Conservation (phyloP, 2,113 vertebrate genomes). For the Leiothrix lutea region DNA sequence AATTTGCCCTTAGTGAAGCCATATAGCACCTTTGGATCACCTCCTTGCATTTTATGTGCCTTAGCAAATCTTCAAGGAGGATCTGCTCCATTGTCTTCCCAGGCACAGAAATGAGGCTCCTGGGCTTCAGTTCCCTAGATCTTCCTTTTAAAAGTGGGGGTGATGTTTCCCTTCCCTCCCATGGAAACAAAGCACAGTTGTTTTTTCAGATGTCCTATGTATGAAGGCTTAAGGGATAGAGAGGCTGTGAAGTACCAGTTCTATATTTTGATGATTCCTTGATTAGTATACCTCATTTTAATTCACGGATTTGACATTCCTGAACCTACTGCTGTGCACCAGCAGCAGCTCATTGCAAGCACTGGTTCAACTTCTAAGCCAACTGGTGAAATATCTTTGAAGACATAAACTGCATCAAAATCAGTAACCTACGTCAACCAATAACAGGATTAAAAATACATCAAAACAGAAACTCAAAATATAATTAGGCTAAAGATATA, state of each 20-base stretch:
- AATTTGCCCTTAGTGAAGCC: neutral
- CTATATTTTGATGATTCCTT: neutral
- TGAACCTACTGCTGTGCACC: neutral
- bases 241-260: neutral
- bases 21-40: neutral
- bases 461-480: conserved; percentile 16
- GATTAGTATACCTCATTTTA: neutral
- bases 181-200: neutral
- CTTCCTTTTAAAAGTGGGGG: neutral
- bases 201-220: neutral
- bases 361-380: neutral
- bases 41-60: neutral
- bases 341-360: neutral
- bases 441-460: neutral
- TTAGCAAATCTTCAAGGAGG: neutral
- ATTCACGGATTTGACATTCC: neutral
- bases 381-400: neutral
- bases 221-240: neutral
- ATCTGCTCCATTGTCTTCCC: neutral
- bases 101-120: neutral
- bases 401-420: neutral
- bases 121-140: neutral
- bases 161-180: neutral
- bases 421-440: neutral
- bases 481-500: neutral